Percentiles rank a stretch among this genome's conserved stretches.
Conservation (phyloP, 2,113 vertebrate genomes). For the Anarhynchus alexandrinus region DNA sequence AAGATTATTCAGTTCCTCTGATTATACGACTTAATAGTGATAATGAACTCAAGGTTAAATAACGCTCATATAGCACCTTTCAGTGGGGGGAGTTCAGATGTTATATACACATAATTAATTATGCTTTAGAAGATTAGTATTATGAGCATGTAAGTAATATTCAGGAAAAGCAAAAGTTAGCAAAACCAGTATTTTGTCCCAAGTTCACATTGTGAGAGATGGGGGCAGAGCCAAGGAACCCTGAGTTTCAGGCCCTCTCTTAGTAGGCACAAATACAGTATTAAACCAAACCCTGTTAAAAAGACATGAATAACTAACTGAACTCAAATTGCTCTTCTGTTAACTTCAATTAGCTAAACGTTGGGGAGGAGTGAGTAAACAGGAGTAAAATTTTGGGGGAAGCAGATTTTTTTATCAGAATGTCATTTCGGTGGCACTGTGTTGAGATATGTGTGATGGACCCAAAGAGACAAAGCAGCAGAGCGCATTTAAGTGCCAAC, state of each 20-base stretch:
- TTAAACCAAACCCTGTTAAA: background rate
- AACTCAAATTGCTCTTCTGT: background rate
- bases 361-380: background rate
- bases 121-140: background rate
- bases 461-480: background rate
- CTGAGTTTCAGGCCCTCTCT: background rate
- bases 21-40: background rate
- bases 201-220: background rate
- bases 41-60: constrained; percentile 51
- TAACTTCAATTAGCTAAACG: background rate
- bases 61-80: background rate
- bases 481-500: background rate
- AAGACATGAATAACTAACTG: background rate
- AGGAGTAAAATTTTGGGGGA: background rate
- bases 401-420: background rate
- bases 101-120: background rate
- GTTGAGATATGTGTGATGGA: background rate
- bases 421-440: background rate
- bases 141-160: background rate
- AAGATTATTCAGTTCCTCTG: background rate
- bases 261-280: background rate
- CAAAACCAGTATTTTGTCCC: background rate
- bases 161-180: background rate
- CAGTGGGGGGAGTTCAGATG: background rate
- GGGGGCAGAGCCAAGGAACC: background rate